Evolutionary conservation across 2,797 vertebrate genomes (phyloP).

Genomic region (Chrosomus eos): DNA sequence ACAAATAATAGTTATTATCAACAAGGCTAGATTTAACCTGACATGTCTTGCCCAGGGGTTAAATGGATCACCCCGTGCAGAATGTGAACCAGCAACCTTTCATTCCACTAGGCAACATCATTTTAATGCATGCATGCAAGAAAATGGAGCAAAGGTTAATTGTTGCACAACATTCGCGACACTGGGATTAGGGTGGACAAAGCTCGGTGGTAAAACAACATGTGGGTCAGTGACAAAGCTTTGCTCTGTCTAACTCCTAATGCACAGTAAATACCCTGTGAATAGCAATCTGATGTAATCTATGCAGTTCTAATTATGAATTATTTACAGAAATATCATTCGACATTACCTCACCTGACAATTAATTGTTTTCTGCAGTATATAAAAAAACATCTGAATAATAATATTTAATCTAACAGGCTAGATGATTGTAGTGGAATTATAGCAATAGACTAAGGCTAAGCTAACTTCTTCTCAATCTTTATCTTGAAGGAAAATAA

Average conservation of each 20-base stretch:
- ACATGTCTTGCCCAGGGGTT: neutral
- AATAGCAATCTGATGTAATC: neutral
- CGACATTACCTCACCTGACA: neutral
- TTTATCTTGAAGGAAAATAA: neutral
- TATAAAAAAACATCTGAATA: neutral
- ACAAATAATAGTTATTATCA: neutral
- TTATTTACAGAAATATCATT: neutral
- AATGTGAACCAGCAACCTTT: neutral
- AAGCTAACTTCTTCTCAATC: neutral
- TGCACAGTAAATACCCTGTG: neutral
- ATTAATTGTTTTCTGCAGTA: neutral
- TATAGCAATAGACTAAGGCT: neutral
- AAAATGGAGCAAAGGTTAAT: slow-evolving; percentile 58
- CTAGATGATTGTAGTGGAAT: neutral
- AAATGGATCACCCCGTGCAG: neutral
- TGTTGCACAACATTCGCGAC: slow-evolving; percentile 46
- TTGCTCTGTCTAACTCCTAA: slow-evolving; percentile 45
- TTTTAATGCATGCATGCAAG: neutral
- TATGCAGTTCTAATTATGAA: neutral
- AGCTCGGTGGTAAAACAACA: slow-evolving; percentile 41
- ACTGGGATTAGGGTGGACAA: slow-evolving; percentile 39
- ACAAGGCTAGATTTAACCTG: neutral
- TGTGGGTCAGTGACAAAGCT: slow-evolving; percentile 54
- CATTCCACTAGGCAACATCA: neutral
- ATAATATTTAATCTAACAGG: neutral